phyloP scores from a whole-genome alignment of 1,140 invertebrate species.

The Drosophila orena region DNA sequence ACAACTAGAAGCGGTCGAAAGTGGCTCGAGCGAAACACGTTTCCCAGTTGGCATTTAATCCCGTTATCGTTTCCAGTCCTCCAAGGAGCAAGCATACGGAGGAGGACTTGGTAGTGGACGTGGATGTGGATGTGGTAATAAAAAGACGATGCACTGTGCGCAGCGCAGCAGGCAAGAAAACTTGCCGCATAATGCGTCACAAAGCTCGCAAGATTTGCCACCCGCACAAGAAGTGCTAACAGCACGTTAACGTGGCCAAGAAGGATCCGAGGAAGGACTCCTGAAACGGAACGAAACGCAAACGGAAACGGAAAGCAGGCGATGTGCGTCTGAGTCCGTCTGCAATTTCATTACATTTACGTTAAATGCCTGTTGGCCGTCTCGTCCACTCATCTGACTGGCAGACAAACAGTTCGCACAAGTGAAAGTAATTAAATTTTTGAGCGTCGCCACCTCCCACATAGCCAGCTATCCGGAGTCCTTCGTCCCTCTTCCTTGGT shows the following conservation, averaged over 20 bases:
- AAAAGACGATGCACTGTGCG: constrained; percentile 57
- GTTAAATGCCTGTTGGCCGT: constrained; percentile 74
- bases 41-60: constrained; percentile 59
- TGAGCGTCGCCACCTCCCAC: constrained; percentile 41
- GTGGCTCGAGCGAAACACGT: constrained; percentile 20
- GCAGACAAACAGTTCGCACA: constrained; percentile 74
- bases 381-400: constrained; percentile 43
- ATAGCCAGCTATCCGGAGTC: not conserved
- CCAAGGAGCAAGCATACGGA: constrained; percentile 11
- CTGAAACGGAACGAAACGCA: constrained; percentile 11
- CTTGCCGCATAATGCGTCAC: constrained; percentile 60
- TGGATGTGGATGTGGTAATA: constrained; percentile 11
- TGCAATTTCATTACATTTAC: constrained; percentile 78
- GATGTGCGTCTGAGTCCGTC: constrained; percentile 60
- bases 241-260: constrained; percentile 3
- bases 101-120: not conserved
- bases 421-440: constrained; percentile 84
- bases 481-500: not conserved
- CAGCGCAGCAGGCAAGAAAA: constrained; percentile 53
- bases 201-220: constrained; percentile 29
- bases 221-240: constrained; percentile 34
- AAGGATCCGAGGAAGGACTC: constrained; percentile 1
- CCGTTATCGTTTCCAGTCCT: constrained; percentile 31
- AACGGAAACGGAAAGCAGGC: constrained; percentile 17
- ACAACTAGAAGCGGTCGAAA: constrained; percentile 11